Evolutionary conservation across 2,888 invertebrate genomes (phyloP).

Genomic region (Patella caerulea): DNA sequence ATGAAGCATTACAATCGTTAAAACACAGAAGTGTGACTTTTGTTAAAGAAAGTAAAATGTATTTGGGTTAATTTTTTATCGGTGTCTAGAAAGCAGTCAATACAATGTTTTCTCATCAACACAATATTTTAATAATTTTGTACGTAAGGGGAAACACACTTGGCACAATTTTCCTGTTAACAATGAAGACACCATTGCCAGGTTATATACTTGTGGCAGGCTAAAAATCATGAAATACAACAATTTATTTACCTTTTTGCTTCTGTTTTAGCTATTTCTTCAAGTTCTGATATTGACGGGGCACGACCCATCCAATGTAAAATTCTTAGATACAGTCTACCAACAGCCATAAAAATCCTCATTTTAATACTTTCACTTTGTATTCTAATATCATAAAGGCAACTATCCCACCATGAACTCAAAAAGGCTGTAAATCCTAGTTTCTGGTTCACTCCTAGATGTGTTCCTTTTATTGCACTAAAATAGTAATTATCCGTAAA

Average conservation of each 20-base stretch:
- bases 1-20: too few relatives aligned
- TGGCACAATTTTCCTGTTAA: too few relatives aligned
- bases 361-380: slow-evolving; percentile 53
- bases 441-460: slow-evolving; percentile 43
- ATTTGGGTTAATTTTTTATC: too few relatives aligned
- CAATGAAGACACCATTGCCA: too few relatives aligned
- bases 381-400: slow-evolving; percentile 57
- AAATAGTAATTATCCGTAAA: slow-evolving; percentile 24
- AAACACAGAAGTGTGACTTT: too few relatives aligned
- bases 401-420: slow-evolving; percentile 56
- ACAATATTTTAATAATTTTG: too few relatives aligned
- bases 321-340: slow-evolving; percentile 50
- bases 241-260: slow-evolving; percentile 49
- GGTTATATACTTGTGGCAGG: too few relatives aligned
- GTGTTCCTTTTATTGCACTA: slow-evolving; percentile 63
- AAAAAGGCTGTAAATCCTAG: slow-evolving; percentile 41
- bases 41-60: too few relatives aligned
- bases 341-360: slow-evolving; percentile 42
- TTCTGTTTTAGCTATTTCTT: slow-evolving; percentile 50
- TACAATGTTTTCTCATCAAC: too few relatives aligned
- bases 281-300: slow-evolving; percentile 55
- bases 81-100: too few relatives aligned
- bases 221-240: too few relatives aligned
- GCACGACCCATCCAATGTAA: slow-evolving; percentile 56
- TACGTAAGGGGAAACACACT: too few relatives aligned